Conservation (phyloP, 2,113 vertebrate genomes). For the Aptenodytes forsteri region DNA sequence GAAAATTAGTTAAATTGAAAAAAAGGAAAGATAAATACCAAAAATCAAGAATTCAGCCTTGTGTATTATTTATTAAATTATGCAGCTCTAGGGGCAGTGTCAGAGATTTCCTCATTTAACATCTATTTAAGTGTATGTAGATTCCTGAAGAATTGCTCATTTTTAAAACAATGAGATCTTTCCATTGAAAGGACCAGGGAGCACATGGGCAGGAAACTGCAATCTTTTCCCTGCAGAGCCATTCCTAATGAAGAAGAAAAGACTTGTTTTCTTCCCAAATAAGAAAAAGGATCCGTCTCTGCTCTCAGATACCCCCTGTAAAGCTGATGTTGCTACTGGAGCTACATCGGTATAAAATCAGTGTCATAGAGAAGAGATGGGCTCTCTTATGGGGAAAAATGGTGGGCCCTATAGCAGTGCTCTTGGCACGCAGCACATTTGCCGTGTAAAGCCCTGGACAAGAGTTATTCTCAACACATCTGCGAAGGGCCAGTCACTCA, state of each 20-base stretch:
- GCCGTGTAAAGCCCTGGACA: neutral
- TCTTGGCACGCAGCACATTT: neutral
- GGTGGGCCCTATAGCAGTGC: neutral
- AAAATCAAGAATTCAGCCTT: neutral
- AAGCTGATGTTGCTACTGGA: neutral
- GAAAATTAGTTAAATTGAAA: neutral
- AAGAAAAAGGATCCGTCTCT: neutral
- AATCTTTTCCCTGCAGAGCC: neutral
- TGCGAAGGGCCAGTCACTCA: neutral
- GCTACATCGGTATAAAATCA: neutral
- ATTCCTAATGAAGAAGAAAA: neutral
- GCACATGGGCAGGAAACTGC: neutral
- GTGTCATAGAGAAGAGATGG: neutral
- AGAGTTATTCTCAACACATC: neutral
- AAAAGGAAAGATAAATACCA: neutral
- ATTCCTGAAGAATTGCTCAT: neutral
- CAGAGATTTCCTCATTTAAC: neutral
- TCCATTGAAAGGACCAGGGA: neutral
- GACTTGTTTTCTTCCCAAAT: neutral
- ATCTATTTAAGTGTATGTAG: neutral
- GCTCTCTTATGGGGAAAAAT: neutral
- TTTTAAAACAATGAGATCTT: neutral
- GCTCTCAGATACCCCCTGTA: neutral
- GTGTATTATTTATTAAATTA: neutral
- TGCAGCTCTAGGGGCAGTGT: neutral